phyloP scores from a whole-genome alignment of 2,888 invertebrate species.

The Saturnia japonica region DNA sequence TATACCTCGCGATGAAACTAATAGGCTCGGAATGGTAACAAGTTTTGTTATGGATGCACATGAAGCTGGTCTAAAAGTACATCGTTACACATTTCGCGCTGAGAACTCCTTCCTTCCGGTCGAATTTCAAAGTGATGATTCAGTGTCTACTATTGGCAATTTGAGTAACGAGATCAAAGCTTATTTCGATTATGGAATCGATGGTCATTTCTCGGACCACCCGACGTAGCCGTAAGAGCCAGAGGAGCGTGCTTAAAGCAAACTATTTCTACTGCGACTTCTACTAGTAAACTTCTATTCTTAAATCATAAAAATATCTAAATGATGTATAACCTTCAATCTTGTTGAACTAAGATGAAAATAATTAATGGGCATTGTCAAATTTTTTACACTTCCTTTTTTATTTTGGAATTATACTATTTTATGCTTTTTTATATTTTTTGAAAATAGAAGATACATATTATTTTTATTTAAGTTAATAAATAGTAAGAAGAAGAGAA shows the following conservation, averaged over 20 bases:
- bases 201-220: conserved; percentile 71
- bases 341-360: background rate
- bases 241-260: conserved; percentile 37
- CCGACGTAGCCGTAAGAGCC: conserved; percentile 55
- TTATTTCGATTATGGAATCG: conserved; percentile 64
- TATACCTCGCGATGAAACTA: conserved; percentile 59
- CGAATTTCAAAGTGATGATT: conserved; percentile 53
- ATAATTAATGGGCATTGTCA: too few species aligned
- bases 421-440: too few species aligned
- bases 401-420: too few species aligned
- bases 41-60: conserved; percentile 66
- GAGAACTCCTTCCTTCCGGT: conserved; percentile 65
- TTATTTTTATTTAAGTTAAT: too few species aligned
- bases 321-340: too few species aligned
- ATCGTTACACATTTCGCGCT: conserved; percentile 72
- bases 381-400: too few species aligned
- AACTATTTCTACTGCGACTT: background rate
- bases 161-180: conserved; percentile 58
- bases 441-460: too few species aligned
- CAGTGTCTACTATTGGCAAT: conserved; percentile 51
- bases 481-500: too few species aligned
- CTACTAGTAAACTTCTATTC: background rate
- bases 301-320: too few species aligned
- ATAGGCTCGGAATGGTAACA: conserved; percentile 55
- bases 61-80: conserved; percentile 61